A percentile compares a stretch with the other conserved stretches of the same genome.
These are phyloP conservation scores for Bergia puertoricense DNA, from an alignment of 92 coral and sea anemone genomes.

Conservation along the genomic window DNA sequence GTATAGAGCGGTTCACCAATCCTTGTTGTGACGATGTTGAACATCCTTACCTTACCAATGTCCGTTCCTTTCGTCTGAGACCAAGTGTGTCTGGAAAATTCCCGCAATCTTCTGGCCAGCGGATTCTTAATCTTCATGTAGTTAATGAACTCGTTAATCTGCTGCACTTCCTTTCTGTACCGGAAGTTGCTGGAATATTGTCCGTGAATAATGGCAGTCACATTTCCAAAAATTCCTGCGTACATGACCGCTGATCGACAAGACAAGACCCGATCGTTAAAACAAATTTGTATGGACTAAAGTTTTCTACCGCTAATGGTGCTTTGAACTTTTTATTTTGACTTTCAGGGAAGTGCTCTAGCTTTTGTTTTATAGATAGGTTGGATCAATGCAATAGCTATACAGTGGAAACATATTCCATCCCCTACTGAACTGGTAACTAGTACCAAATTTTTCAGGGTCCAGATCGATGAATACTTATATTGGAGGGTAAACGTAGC, in stretches of 20 bases:
- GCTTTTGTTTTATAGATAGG: too few relatives aligned
- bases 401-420: too few relatives aligned
- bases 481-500: too few relatives aligned
- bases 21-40: too few relatives aligned
- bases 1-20: too few relatives aligned
- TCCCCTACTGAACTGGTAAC: too few relatives aligned
- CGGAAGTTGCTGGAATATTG: conserved; percentile 99
- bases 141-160: conserved; percentile 88
- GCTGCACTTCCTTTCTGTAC: conserved; percentile 89
- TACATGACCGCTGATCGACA: conserved; percentile 86
- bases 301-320: neutral
- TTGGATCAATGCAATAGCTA: too few relatives aligned
- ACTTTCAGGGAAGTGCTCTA: too few relatives aligned
- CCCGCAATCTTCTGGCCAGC: conserved; percentile 91
- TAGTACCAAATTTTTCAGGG: too few relatives aligned
- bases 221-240: conserved; percentile 98
- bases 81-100: conserved; percentile 97
- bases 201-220: conserved; percentile 97
- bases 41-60: conserved; percentile 77
- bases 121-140: conserved; percentile 93
- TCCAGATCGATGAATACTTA: too few relatives aligned
- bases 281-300: neutral
- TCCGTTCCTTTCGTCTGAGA: conserved; percentile 98
- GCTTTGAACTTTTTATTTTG: too few relatives aligned
- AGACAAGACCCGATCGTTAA: neutral